Percentiles rank a stretch among this genome's conserved stretches.
These are phyloP conservation scores for Drosophila kanekoi DNA, from an alignment of 2,888 invertebrate genomes.

Conservation along the genomic window DNA sequence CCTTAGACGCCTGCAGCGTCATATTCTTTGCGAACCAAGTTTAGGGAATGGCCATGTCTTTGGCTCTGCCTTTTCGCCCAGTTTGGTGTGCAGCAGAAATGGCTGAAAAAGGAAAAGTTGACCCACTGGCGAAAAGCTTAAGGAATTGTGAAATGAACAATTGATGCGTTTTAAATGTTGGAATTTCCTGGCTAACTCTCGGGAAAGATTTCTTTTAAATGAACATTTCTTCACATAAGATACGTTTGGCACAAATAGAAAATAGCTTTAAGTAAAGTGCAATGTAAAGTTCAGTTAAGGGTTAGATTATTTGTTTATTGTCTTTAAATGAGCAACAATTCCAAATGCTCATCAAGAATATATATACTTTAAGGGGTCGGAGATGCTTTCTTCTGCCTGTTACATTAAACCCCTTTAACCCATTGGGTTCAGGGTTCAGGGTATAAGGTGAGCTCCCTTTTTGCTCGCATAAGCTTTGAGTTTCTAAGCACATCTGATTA, in stretches of 20 bases:
- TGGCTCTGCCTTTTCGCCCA: slow-evolving; percentile 1
- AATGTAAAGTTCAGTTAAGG: neutral
- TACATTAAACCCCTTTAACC: no score
- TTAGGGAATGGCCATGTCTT: slow-evolving; percentile 29
- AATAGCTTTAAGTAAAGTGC: neutral
- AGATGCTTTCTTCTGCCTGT: no score
- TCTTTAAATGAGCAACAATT: no score
- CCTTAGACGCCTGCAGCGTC: slow-evolving; percentile 43
- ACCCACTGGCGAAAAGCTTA: slow-evolving; percentile 27
- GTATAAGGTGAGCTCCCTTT: no score
- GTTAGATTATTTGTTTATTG: no score
- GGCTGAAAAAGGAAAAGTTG: slow-evolving; percentile 4
- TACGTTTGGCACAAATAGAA: neutral
- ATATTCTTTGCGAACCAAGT: slow-evolving; percentile 41
- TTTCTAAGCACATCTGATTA: no score
- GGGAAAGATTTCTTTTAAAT: neutral
- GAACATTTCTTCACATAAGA: neutral
- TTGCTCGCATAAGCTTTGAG: no score
- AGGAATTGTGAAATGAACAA: slow-evolving; percentile 22
- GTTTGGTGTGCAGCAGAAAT: neutral
- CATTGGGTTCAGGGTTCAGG: no score
- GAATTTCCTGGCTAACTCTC: slow-evolving; percentile 1
- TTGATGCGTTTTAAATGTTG: slow-evolving; percentile 23
- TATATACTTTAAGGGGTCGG: no score
- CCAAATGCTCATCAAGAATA: no score